Conservation (phyloP, 2,888 invertebrate species). For the Drosophila emarginata region DNA sequence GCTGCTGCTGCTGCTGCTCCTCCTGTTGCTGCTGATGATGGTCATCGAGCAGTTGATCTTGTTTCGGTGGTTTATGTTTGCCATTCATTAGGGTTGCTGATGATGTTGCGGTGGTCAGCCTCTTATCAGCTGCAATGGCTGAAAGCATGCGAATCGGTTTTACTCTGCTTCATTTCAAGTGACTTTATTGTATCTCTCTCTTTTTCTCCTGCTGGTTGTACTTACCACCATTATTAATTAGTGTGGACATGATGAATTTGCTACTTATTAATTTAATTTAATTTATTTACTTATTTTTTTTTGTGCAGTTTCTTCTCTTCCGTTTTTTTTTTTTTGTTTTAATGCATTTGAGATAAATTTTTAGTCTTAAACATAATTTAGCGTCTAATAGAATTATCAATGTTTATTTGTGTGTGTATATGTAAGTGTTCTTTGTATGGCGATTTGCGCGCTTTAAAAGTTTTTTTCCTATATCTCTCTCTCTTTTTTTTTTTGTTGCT, state of each 20-base stretch:
- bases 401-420: slow-evolving; percentile 10
- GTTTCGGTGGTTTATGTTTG: slow-evolving; percentile 46
- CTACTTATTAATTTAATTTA: background rate
- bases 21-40: slow-evolving; percentile 27
- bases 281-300: background rate
- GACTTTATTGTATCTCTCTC: too few species aligned
- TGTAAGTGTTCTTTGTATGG: slow-evolving; percentile 16
- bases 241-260: slow-evolving; percentile 6
- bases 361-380: slow-evolving; percentile 16
- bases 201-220: background rate
- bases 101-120: slow-evolving; percentile 11
- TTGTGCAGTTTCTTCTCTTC: background rate
- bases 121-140: slow-evolving; percentile 34
- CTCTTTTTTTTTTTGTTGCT: slow-evolving; percentile 3
- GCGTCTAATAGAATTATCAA: slow-evolving; percentile 39
- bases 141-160: background rate
- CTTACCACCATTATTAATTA: slow-evolving; percentile 10
- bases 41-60: slow-evolving; percentile 16
- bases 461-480: slow-evolving; percentile 4
- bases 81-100: slow-evolving; percentile 36
- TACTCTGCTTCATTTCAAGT: background rate
- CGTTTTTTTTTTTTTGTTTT: slow-evolving; percentile 2
- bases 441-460: slow-evolving; percentile 14
- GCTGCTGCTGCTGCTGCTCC: slow-evolving; percentile 16
- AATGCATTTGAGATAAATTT: slow-evolving; percentile 17